Conservation (phyloP, 2,888 invertebrate genomes). For the Galerucella nymphaeae region DNA sequence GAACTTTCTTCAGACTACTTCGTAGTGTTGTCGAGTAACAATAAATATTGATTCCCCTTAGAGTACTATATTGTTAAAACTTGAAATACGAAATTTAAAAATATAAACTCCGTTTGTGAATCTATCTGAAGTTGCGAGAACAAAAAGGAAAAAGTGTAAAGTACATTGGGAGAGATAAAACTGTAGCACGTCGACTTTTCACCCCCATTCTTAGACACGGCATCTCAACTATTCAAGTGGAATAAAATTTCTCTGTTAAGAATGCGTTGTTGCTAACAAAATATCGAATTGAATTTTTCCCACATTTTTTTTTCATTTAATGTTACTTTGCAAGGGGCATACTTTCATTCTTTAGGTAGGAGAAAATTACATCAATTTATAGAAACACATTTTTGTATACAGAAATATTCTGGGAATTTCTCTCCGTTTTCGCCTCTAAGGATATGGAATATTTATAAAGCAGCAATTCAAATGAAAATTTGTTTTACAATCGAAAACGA, state of each 20-base stretch:
- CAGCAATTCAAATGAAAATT: too few species aligned
- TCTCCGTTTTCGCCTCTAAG: too few species aligned
- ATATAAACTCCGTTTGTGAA: background rate
- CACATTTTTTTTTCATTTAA: background rate
- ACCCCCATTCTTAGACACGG: background rate
- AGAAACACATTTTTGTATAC: background rate
- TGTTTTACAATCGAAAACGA: too few species aligned
- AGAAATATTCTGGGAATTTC: too few species aligned
- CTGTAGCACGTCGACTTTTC: background rate
- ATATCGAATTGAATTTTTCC: conserved; percentile 2
- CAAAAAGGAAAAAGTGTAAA: background rate
- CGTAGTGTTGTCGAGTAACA: too few species aligned
- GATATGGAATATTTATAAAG: too few species aligned
- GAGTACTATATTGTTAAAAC: background rate
- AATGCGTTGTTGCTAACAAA: background rate
- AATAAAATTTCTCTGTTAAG: background rate
- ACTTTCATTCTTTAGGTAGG: background rate
- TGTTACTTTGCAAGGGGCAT: background rate
- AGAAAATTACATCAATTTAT: background rate
- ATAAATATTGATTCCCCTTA: too few species aligned
- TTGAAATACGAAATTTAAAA: background rate
- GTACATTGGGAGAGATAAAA: conserved; percentile 3
- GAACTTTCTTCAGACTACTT: too few species aligned
- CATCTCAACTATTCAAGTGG: background rate
- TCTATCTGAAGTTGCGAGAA: background rate